These are phyloP conservation scores for Percopsis transmontana DNA, from an alignment of 2,113 vertebrate species.

Conservation along the genomic window DNA sequence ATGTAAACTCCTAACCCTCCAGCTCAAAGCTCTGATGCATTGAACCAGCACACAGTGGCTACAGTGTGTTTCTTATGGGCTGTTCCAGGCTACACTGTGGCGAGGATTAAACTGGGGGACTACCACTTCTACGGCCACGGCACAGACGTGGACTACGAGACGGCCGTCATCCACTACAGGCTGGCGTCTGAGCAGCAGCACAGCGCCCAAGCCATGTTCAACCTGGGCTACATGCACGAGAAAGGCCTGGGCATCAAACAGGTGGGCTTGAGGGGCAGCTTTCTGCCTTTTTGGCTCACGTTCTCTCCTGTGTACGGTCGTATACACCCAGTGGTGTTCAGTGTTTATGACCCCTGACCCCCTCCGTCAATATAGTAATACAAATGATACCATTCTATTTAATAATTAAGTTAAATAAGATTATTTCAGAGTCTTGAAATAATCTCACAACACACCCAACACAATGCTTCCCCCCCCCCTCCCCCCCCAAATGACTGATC, in stretches of 20 bases:
- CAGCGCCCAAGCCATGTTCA: conserved; percentile 98
- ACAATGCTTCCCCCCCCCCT: too few species aligned
- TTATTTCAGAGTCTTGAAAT: too few species aligned
- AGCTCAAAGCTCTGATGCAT: not conserved
- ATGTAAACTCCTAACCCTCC: too few species aligned
- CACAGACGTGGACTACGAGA: conserved; percentile 96
- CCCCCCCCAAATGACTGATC: too few species aligned
- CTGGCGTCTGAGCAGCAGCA: conserved; percentile 97
- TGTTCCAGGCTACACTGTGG: conserved; percentile 91
- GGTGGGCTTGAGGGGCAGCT: conserved; percentile 80
- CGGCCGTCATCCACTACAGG: conserved; percentile 95
- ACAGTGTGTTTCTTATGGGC: not conserved
- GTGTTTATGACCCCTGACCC: not conserved
- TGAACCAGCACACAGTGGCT: too few species aligned
- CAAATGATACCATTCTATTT: too few species aligned
- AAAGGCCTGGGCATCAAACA: conserved; percentile 97
- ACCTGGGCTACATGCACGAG: conserved; percentile 98
- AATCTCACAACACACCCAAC: too few species aligned
- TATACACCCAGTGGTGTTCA: too few species aligned
- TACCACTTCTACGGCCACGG: conserved; percentile 98
- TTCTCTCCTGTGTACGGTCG: too few species aligned
- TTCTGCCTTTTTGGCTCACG: not conserved
- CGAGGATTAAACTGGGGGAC: conserved; percentile 96
- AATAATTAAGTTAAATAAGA: too few species aligned
- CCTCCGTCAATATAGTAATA: too few species aligned